A percentile compares a stretch with the other conserved stretches of the same genome.
phyloP scores from a whole-genome alignment of 2,797 vertebrate genomes.

The Amphiprion clarkii region DNA sequence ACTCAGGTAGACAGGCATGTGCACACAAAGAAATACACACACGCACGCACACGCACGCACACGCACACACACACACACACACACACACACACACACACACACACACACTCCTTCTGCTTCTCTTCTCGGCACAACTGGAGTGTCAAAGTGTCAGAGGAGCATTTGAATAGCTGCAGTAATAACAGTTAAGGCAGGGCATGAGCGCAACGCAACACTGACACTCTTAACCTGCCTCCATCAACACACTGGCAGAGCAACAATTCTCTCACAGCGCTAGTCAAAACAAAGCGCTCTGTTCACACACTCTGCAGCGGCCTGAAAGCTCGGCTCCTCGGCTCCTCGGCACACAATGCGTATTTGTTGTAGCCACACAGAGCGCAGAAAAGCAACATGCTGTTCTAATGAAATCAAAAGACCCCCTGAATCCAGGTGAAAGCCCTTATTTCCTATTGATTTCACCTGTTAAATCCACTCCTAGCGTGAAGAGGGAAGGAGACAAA shows the following conservation, averaged over 20 bases:
- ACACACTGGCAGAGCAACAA: slow-evolving; percentile 68
- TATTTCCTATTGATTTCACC: slow-evolving; percentile 70
- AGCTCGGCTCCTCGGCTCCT: slow-evolving; percentile 29
- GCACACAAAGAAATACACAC: slow-evolving; percentile 16
- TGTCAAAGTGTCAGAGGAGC: slow-evolving; percentile 69
- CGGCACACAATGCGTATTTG: slow-evolving; percentile 50
- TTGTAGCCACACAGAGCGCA: slow-evolving; percentile 43
- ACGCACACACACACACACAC: background rate
- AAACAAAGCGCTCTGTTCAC: slow-evolving; percentile 75
- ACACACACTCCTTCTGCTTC: background rate
- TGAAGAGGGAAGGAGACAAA: slow-evolving; percentile 39
- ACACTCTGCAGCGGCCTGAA: slow-evolving; percentile 47
- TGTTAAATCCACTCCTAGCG: slow-evolving; percentile 50
- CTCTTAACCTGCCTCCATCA: slow-evolving; percentile 77
- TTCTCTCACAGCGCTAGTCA: slow-evolving; percentile 74
- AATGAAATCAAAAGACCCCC: slow-evolving; percentile 62
- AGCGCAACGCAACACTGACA: slow-evolving; percentile 71
- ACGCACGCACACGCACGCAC: background rate
- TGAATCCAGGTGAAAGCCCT: slow-evolving; percentile 66
- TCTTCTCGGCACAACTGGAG: slow-evolving; percentile 38
- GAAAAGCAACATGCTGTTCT: slow-evolving; percentile 63
- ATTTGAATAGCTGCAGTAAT: slow-evolving; percentile 72
- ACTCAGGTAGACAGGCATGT: slow-evolving; percentile 22
- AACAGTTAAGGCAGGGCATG: slow-evolving; percentile 72
- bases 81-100: background rate